A percentile compares a stretch with the other conserved stretches of the same genome.
phyloP scores from a whole-genome alignment of 2,797 vertebrate genomes.

The Echeneis naucrates region DNA sequence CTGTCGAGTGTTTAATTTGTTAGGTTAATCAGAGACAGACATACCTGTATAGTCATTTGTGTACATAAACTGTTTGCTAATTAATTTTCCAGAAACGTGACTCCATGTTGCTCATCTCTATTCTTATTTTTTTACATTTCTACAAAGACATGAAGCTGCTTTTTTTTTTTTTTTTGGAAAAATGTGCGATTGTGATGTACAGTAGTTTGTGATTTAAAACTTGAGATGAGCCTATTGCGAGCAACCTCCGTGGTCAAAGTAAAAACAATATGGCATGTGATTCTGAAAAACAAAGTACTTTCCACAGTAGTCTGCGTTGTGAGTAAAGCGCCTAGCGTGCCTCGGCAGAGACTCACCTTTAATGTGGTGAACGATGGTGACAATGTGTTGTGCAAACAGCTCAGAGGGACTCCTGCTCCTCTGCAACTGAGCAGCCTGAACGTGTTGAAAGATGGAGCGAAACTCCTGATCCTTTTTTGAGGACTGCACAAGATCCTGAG shows the following conservation, averaged over 20 bases:
- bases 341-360: slow-evolving; percentile 86
- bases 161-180: slow-evolving; percentile 2
- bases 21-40: slow-evolving; percentile 8
- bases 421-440: slow-evolving; percentile 89
- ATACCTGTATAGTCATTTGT: slow-evolving; percentile 4
- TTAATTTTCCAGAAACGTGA: background rate
- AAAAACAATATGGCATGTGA: background rate
- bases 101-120: background rate
- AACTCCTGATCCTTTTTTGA: slow-evolving; percentile 95
- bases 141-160: background rate
- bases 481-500: slow-evolving; percentile 93
- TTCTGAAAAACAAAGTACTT: slow-evolving; percentile 12
- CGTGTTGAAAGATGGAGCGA: slow-evolving; percentile 94
- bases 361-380: slow-evolving; percentile 96
- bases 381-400: slow-evolving; percentile 97
- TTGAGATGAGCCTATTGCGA: background rate
- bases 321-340: background rate
- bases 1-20: background rate
- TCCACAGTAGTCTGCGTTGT: background rate
- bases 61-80: slow-evolving; percentile 6
- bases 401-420: slow-evolving; percentile 92
- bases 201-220: background rate
- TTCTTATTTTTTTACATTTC: background rate
- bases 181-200: background rate
- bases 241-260: background rate